phyloP scores from a whole-genome alignment of 2,797 vertebrate genomes.

The Chelmon rostratus region DNA sequence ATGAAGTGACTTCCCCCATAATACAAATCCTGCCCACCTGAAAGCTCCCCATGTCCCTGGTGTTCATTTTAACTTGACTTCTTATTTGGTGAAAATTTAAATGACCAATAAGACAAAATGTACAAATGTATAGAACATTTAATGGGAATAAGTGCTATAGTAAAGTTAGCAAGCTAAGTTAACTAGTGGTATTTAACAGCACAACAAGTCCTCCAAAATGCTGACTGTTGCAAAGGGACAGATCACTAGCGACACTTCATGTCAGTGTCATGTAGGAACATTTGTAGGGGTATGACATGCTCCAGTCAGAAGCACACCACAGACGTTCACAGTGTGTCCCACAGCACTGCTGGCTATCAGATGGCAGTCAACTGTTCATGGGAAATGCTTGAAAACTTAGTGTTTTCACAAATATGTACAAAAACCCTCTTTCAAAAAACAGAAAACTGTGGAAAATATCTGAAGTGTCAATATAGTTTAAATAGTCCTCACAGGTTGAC shows the following conservation, averaged over 20 bases:
- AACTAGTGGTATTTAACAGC: background rate
- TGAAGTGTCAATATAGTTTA: background rate
- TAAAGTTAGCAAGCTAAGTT: background rate
- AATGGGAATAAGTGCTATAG: background rate
- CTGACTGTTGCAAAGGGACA: background rate
- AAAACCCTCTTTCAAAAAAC: background rate
- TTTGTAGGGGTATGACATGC: background rate
- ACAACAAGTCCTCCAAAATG: background rate
- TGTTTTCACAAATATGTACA: background rate
- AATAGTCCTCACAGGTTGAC: background rate
- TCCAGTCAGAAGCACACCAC: background rate
- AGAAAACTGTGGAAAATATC: background rate
- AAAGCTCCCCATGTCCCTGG: too few species aligned
- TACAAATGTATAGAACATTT: too few species aligned
- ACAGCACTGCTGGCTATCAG: background rate
- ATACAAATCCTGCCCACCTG: too few species aligned
- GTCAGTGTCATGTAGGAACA: background rate
- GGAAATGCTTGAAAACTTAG: background rate
- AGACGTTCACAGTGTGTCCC: background rate
- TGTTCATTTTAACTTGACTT: too few species aligned
- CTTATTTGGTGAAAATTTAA: background rate
- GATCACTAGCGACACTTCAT: too few species aligned
- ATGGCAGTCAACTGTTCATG: background rate
- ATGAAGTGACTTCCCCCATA: too few species aligned
- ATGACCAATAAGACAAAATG: background rate